Evolutionary conservation across 2,888 invertebrate genomes (phyloP), one percentile per base, ranked within the genome.

Genomic region (Labia minor): DNA sequence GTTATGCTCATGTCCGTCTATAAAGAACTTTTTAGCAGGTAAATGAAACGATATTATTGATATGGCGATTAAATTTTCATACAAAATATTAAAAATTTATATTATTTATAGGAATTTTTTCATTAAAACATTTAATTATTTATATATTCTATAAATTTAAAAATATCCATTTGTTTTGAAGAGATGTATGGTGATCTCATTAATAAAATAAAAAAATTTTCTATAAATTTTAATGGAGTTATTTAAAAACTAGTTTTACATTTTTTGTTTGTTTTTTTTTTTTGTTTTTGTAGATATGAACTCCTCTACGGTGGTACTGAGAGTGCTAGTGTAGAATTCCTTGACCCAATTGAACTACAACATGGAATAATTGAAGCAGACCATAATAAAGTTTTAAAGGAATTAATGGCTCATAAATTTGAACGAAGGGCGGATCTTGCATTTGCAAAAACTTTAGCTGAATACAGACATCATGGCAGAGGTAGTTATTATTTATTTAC

Each of bases 301-400:
- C 80, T 95, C 71, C 82, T 95, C 77, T 90, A 90, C 74, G 95
- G 95, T 19, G 86, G 92, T 66, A 89, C 92, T 18, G 90, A 92
- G 77, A 78, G 86, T 71, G 92, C 92, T 76, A 88, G 88, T 73
- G 88, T 89, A 75, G 87, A 91, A 74, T 82, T 88, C 69, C 82
- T 92, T 71, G 86, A 87, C 66, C 86, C 86, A 16, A 83, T 86
- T 62, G 87, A 86, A 70, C 77, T 91, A 20, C 82, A 85, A 68
- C 85, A 88, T 70, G 92, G 92, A 16, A 81, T 92, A 74, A 76
- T 86, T 69, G 88, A 90, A 75, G 85, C 85, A 70, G 88, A 90
- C 73, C 81, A 90, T 69, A 88, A 91, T 74, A 84, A 86, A 69
- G 85, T 90, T 73, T 82, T 93, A 71, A 83, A 83, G 68, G 87